A percentile compares a stretch with the other conserved stretches of the same genome.
These are phyloP conservation scores for Conger conger DNA, from an alignment of 2,113 vertebrate genomes.

Conservation along the genomic window DNA sequence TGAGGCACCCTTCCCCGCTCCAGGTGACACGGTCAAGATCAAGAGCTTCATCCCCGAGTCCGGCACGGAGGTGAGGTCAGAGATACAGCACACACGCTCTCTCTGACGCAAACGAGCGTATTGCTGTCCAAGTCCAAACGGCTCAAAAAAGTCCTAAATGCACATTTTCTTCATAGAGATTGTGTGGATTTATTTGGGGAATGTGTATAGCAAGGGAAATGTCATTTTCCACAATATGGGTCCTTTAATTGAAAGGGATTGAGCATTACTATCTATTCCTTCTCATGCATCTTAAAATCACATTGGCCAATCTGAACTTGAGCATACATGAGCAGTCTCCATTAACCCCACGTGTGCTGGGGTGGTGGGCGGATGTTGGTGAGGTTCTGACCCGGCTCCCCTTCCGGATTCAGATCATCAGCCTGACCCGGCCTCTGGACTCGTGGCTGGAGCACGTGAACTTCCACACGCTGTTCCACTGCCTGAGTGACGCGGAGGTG, in stretches of 20 bases:
- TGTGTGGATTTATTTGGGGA: no score
- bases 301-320: neutral
- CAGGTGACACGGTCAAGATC: conserved; percentile 77
- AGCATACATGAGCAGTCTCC: no score
- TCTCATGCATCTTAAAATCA: neutral
- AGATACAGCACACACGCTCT: neutral
- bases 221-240: no score
- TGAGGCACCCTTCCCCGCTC: conserved; percentile 77
- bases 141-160: no score
- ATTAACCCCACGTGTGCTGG: neutral
- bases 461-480: conserved; percentile 70
- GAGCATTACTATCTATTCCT: neutral
- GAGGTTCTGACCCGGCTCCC: neutral
- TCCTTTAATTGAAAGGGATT: neutral
- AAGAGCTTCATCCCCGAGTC: conserved; percentile 85
- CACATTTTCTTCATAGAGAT: no score
- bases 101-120: neutral
- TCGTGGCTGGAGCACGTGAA: conserved; percentile 83
- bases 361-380: neutral
- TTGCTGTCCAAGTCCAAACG: no score
- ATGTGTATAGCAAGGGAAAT: no score
- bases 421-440: conserved; percentile 76
- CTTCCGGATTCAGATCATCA: conserved; percentile 68
- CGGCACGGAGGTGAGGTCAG: conserved; percentile 71
- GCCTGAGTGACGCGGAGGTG: conserved; percentile 69